Conservation (phyloP, 2,888 invertebrate species). For the Rutpela maculata region DNA sequence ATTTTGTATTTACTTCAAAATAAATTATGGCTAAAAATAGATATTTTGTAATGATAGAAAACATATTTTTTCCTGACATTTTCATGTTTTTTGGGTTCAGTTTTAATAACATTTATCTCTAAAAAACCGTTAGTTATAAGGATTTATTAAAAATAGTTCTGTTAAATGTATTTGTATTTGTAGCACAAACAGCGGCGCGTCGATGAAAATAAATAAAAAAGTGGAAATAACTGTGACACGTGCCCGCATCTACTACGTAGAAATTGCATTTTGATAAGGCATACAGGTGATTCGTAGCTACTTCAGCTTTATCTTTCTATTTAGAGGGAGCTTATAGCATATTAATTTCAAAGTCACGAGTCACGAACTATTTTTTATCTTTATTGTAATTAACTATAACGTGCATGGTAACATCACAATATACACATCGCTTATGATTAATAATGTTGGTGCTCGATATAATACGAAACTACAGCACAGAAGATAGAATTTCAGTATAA, state of each 20-base stretch:
- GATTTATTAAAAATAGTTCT: background rate
- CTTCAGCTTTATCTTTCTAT: slow-evolving; percentile 48
- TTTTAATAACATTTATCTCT: background rate
- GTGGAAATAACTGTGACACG: slow-evolving; percentile 60
- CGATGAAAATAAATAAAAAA: slow-evolving; percentile 52
- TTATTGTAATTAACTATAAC: slow-evolving; percentile 34
- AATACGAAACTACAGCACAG: background rate
- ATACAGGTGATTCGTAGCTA: slow-evolving; percentile 46
- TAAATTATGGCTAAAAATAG: too few relatives aligned
- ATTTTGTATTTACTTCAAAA: too few relatives aligned
- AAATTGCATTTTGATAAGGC: slow-evolving; percentile 61
- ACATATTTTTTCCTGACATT: background rate
- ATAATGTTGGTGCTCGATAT: background rate
- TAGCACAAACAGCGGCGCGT: slow-evolving; percentile 42
- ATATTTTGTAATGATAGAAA: too few relatives aligned
- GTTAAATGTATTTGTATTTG: slow-evolving; percentile 38
- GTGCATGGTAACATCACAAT: slow-evolving; percentile 33
- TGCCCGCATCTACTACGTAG: slow-evolving; percentile 59
- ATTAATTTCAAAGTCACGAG: slow-evolving; percentile 49
- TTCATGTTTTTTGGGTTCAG: background rate
- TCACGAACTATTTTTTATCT: slow-evolving; percentile 42
- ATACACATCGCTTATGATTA: slow-evolving; percentile 3
- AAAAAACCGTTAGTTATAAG: background rate
- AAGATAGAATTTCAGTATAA: background rate
- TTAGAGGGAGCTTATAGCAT: slow-evolving; percentile 47